A percentile compares a stretch with the other conserved stretches of the same genome.
Conservation (phyloP, 2,113 vertebrate species). For the Ochotona princeps region DNA sequence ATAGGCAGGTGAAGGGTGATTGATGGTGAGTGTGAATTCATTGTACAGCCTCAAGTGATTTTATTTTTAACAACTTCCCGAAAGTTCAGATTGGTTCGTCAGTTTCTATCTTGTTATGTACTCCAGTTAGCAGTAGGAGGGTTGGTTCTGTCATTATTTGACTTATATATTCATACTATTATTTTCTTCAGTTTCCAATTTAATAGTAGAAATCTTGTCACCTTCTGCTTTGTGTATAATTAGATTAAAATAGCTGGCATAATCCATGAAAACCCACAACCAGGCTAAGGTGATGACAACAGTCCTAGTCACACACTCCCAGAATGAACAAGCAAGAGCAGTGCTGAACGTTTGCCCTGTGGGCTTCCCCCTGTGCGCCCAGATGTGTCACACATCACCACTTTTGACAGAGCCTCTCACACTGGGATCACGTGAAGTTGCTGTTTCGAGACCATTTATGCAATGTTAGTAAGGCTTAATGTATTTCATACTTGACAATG, state of each 20-base stretch:
- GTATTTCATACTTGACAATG: neutral
- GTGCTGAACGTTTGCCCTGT: neutral
- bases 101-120: neutral
- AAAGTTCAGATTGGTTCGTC: neutral
- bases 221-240: neutral
- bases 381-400: neutral
- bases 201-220: neutral
- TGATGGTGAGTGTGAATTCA: neutral
- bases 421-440: neutral
- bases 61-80: neutral
- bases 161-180: neutral
- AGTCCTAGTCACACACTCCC: neutral
- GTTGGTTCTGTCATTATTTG: neutral
- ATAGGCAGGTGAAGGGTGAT: neutral
- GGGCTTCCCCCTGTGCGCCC: neutral
- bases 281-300: neutral
- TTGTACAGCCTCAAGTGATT: neutral
- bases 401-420: neutral
- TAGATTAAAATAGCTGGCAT: neutral
- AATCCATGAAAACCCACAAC: neutral
- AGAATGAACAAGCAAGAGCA: neutral
- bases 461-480: neutral
- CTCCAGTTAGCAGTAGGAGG: neutral
- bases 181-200: neutral
- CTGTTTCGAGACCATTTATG: too few relatives aligned